Conservation (phyloP, 2,797 vertebrate species). For the Kryptolebias ocellatus region DNA sequence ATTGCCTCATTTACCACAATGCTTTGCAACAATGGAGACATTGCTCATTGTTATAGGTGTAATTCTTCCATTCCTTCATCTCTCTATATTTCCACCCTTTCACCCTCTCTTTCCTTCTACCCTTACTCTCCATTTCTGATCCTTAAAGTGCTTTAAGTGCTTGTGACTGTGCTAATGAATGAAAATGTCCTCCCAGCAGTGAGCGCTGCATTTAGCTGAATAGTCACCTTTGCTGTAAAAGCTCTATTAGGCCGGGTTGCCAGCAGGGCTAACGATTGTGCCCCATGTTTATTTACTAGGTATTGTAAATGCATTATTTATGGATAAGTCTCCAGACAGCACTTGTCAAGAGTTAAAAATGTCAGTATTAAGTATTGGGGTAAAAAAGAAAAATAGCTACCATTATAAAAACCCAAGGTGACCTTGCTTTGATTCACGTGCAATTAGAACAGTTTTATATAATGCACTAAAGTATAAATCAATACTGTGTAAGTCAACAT, state of each 20-base stretch:
- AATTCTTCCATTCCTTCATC: constrained; percentile 50
- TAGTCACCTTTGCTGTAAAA: constrained; percentile 99
- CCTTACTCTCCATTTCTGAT: constrained; percentile 85
- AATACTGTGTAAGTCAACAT: constrained; percentile 75
- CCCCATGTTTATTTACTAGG: constrained; percentile 97
- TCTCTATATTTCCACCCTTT: constrained; percentile 75
- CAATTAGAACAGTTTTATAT: constrained; percentile 92
- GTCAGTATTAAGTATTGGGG: constrained; percentile 88
- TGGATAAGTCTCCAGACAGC: constrained; percentile 92
- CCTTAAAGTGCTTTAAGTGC: constrained; percentile 99
- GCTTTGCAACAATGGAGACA: constrained; percentile 68
- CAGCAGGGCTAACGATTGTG: constrained; percentile 94
- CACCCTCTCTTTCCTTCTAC: constrained; percentile 69
- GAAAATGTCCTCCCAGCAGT: constrained; percentile 94
- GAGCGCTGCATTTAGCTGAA: constrained; percentile 95
- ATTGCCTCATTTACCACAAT: constrained; percentile 70
- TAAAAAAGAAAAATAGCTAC: constrained; percentile 84
- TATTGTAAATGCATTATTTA: constrained; percentile 99
- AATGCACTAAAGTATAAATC: constrained; percentile 82
- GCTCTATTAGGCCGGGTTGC: constrained; percentile 91
- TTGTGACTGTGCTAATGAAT: constrained; percentile 98
- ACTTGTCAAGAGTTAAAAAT: constrained; percentile 96
- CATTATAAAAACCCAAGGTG: constrained; percentile 93
- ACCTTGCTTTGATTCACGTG: constrained; percentile 88
- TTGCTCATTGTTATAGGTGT: constrained; percentile 75